A percentile compares a stretch with the other conserved stretches of the same genome.
phyloP scores from a whole-genome alignment of 2,113 vertebrate species.

The Turdus rufiventris region DNA sequence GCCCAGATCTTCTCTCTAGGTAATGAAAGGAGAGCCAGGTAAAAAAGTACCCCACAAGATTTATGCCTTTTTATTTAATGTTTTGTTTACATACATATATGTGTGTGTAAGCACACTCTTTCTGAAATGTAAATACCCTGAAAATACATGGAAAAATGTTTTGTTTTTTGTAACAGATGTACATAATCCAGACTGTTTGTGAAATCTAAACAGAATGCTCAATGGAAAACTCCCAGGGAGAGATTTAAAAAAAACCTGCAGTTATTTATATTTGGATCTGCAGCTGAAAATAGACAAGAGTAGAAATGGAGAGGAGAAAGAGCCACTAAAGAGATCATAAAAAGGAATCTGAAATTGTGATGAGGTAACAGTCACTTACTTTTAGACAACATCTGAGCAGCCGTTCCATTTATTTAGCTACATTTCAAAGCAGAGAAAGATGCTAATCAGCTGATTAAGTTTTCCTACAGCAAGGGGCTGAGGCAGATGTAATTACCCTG shows the following conservation, averaged over 20 bases:
- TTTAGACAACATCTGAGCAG: background rate
- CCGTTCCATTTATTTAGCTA: background rate
- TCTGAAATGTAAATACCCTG: conserved; percentile 38
- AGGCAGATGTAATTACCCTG: background rate
- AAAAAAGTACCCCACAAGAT: background rate
- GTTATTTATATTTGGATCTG: conserved; percentile 38
- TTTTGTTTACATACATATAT: background rate
- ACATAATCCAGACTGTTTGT: conserved; percentile 22
- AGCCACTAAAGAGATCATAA: background rate
- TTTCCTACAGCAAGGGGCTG: background rate
- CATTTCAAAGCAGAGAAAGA: conserved; percentile 43
- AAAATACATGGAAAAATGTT: background rate
- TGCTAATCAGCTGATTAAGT: conserved; percentile 17
- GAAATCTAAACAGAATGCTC: conserved; percentile 22
- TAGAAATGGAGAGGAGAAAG: background rate
- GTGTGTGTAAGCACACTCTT: background rate
- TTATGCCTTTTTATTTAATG: background rate
- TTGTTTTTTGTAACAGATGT: conserved; percentile 26
- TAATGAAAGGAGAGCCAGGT: conserved; percentile 14
- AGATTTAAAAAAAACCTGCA: background rate
- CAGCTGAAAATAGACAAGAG: background rate
- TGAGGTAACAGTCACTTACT: background rate
- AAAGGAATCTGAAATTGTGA: background rate
- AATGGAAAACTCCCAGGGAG: background rate
- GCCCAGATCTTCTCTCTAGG: background rate